Base-by-base conservation (phyloP, 2,797 vertebrate genomes). In the Gymnocypris eckloni region DNA sequence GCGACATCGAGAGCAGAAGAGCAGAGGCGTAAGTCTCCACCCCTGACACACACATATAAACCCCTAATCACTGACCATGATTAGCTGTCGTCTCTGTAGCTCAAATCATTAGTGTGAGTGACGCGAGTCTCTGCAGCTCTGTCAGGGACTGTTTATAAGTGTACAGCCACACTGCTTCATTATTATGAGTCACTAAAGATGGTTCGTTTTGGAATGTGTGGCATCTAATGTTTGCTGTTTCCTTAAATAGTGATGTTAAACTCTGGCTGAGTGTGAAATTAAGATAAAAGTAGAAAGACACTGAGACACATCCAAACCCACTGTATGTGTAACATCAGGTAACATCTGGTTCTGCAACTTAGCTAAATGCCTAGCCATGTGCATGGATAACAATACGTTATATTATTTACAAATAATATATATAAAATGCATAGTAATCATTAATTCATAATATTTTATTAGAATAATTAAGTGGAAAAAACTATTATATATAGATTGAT, bases 1-100 rank as follows among this genome's bases (percentile, higher is more conserved):
- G 90, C 90, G 87, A 91, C 91, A 85, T 85, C 28, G 48, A 90
- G 90, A 90, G 93, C 86, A 82, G 79, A 54, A 90, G 92, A 90
- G 92, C 87, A 83, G 77, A 70, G 90, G 93, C 91, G 66, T 66
- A 86, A 82, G 69, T 87, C 87, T 79, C 25, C 85, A 70, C 86
- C 85, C 70, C 86, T 84, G 75, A 73, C 64, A 81, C 59, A n/a
- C 33, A 52, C 45, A 80, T 71, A 12, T 70, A 71, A 73, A 85
- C 56, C 82, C 75, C 70, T 64, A 78, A 86, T 85, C 61, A 82
- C 37, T 41, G 64, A 81, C n/a, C 79, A 69, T 86, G 83, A 88
- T 88, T 73, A 87, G 33, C 82, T 85, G 75, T 80, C 75, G 48
- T 66, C 84, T 86, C 71, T 9, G 6, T 66, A 22, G 69, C 78